These are phyloP conservation scores for Miltochrista miniata DNA, from an alignment of 2,888 invertebrate species.

Conservation along the genomic window DNA sequence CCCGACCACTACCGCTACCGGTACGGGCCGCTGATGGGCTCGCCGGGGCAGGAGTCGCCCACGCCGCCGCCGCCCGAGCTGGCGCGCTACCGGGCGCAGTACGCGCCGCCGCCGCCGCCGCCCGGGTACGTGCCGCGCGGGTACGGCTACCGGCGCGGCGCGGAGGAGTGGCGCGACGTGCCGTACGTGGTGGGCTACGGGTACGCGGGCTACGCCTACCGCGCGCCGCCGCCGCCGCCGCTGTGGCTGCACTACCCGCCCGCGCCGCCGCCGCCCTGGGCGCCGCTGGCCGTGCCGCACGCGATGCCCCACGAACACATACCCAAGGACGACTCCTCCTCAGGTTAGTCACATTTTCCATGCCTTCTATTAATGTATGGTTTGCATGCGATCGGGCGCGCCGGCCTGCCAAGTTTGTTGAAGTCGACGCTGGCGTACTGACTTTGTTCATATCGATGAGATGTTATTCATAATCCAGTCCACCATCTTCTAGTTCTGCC, in stretches of 20 bases:
- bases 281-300: too few species aligned
- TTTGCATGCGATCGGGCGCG: too few species aligned
- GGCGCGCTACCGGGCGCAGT: slow-evolving; percentile 69
- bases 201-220: slow-evolving; percentile 47
- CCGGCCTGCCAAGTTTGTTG: too few species aligned
- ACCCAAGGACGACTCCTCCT: slow-evolving; percentile 83
- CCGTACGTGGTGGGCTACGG: slow-evolving; percentile 35
- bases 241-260: slow-evolving; percentile 79
- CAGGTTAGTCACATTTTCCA: slow-evolving; percentile 66
- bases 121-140: slow-evolving; percentile 50
- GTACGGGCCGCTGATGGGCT: slow-evolving; percentile 61
- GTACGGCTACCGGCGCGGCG: slow-evolving; percentile 28
- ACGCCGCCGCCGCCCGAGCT: slow-evolving; percentile 52
- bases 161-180: slow-evolving; percentile 45
- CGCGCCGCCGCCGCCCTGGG: slow-evolving; percentile 79
- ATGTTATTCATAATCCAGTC: too few species aligned
- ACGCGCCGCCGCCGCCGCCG: slow-evolving; percentile 49
- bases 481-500: too few species aligned
- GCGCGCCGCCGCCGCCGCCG: slow-evolving; percentile 59
- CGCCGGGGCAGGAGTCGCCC: slow-evolving; percentile 66
- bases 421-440: too few species aligned
- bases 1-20: slow-evolving; percentile 73
- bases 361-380: too few species aligned
- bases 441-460: too few species aligned
- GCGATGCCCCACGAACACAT: slow-evolving; percentile 77